Evolutionary conservation across 64 coral and sea anemone species (phyloP).

Genomic region (Trachythela sp.): DNA sequence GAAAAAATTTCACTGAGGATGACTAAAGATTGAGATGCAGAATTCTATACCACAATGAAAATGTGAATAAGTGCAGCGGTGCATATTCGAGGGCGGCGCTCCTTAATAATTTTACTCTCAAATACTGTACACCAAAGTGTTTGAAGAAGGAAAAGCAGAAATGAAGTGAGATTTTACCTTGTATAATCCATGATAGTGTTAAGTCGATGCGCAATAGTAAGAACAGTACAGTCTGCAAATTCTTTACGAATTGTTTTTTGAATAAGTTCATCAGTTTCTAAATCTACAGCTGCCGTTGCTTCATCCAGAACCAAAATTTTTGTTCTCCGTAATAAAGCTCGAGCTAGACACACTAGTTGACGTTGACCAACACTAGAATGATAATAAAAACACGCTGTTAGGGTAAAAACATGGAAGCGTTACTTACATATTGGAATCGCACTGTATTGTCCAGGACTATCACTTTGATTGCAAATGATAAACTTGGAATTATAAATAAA

Average conservation of each 20-base stretch:
- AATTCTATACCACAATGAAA: too few relatives aligned
- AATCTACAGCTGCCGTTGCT: constrained; percentile 19
- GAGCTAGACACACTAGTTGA: neutral
- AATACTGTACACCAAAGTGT: neutral
- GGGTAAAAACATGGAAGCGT: too few relatives aligned
- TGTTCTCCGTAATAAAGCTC: neutral
- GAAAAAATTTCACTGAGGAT: too few relatives aligned
- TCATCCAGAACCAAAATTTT: constrained; percentile 11
- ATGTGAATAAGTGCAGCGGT: too few relatives aligned
- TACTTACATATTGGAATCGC: too few relatives aligned
- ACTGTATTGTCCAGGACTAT: too few relatives aligned
- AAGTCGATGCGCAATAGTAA: constrained; percentile 14
- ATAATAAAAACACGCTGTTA: neutral
- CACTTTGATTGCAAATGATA: too few relatives aligned
- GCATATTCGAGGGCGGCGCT: too few relatives aligned
- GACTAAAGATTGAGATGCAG: too few relatives aligned
- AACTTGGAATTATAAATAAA: too few relatives aligned
- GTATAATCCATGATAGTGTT: constrained; percentile 24
- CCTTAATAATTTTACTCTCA: too few relatives aligned
- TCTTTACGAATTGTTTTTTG: constrained; percentile 25
- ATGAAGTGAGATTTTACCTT: neutral
- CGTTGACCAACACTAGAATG: constrained; percentile 22
- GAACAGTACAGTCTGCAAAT: constrained; percentile 17
- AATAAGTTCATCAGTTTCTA: constrained; percentile 28
- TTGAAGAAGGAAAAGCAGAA: neutral